These are phyloP conservation scores for Lepus oiostolus DNA, from an alignment of 2,797 vertebrate species.

Conservation along the genomic window DNA sequence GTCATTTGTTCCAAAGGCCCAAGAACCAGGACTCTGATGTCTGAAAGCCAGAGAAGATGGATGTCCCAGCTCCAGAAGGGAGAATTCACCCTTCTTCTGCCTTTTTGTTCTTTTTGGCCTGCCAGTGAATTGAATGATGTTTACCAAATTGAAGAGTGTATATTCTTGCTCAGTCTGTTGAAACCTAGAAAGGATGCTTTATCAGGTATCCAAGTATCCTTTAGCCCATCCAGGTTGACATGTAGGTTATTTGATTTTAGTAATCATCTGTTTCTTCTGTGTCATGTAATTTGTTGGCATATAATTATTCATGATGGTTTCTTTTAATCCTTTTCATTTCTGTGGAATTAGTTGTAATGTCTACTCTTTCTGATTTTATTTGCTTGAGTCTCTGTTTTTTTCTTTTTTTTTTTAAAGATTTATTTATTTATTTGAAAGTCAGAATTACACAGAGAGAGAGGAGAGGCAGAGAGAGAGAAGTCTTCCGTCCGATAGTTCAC, in stretches of 20 bases:
- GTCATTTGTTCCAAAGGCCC: too few species aligned
- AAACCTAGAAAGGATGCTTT: background rate
- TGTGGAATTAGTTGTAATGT: background rate
- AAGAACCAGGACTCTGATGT: too few species aligned
- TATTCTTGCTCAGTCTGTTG: background rate
- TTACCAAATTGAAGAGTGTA: background rate
- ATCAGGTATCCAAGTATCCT: background rate
- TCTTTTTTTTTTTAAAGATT: too few species aligned
- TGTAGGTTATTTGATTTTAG: background rate
- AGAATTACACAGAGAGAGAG: too few species aligned
- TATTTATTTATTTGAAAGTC: too few species aligned
- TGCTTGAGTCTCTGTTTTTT: background rate
- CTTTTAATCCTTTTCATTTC: background rate
- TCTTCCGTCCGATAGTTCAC: too few species aligned
- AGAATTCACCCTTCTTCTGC: too few species aligned
- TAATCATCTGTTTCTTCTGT: background rate
- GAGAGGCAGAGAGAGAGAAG: too few species aligned
- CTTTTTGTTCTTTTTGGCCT: too few species aligned
- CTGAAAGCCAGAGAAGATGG: too few species aligned
- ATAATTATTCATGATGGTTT: background rate
- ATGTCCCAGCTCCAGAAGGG: too few species aligned
- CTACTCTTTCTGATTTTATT: conserved; percentile 13
- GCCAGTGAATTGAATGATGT: background rate
- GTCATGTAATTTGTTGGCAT: background rate
- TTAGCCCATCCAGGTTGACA: too few species aligned